Base-by-base conservation (phyloP, 2,113 vertebrate genomes). In the Salvelinus alpinus region DNA sequence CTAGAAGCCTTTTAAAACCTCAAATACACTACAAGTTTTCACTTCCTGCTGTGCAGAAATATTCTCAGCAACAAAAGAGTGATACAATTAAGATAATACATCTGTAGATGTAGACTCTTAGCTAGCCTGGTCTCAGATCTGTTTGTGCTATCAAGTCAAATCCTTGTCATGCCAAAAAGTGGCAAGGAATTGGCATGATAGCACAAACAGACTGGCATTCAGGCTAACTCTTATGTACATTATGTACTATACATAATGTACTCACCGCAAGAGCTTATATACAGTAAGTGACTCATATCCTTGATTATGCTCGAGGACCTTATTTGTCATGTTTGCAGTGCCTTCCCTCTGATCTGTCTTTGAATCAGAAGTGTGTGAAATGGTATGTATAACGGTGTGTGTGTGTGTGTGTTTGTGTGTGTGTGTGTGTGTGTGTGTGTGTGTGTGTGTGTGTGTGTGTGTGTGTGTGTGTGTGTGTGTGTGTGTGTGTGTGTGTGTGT, bases 391-490 rank as follows among this genome's bases (percentile, higher is more conserved):
- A 44, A 44, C 9, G 9, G 16, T 68, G 65, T 77, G 20, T 80
- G 68, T 80, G 44, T 69, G 24, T 38, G 16, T 67, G 64, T 77
- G n/a, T 80, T 60, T 79, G 24, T 38, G 20, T 67, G 62, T 77
- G n/a, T 80, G 68, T 79, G 25, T 69, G 34, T 47, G 24, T 38
- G 20, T 67, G 62, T 77, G n/a, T 80, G 68, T 79, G 25, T 69
- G 34, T 77, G 24, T 38, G 20, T 67, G 64, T 76, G n/a, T 80
- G 68, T 79, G 24, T 38, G 20, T 67, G 64, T 77, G n/a, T 80
- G 68, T 79, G n/a, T 80, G 70, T 80, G 44, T 69, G 16, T 68
- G 65, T 77, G n/a, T 80, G 70, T 80, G 44, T 69, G 16, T 68
- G 65, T 77, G n/a, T 80, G 70, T 80, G 44, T 69, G 16, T 68